phyloP scores from a whole-genome alignment of 2,113 vertebrate genomes.

The Chaetorhynchus papuensis region DNA sequence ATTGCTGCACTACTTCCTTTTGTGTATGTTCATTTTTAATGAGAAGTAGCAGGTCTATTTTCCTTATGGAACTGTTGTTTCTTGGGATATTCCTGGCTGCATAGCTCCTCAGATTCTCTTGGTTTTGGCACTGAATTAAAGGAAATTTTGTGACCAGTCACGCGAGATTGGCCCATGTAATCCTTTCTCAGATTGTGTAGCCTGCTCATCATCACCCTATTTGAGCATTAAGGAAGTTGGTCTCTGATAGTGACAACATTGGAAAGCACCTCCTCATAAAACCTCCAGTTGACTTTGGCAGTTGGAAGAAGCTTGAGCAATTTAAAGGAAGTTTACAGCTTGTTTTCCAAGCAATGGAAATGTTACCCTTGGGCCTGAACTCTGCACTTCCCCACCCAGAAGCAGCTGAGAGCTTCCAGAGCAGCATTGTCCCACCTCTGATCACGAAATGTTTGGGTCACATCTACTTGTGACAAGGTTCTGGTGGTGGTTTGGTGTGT shows the following conservation, averaged over 20 bases:
- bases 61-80: not conserved
- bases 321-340: not conserved
- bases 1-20: not conserved
- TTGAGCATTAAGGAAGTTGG: not conserved
- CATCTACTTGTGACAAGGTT: not conserved
- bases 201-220: not conserved
- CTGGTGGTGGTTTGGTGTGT: not conserved
- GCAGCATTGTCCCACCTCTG: not conserved
- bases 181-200: not conserved
- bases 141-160: not conserved
- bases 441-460: not conserved
- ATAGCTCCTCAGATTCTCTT: not conserved
- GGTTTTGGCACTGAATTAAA: not conserved
- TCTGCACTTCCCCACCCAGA: fast-evolving
- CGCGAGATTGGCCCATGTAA: not conserved
- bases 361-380: not conserved
- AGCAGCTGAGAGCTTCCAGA: not conserved
- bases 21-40: not conserved
- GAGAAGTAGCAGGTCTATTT: not conserved
- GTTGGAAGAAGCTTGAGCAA: not conserved
- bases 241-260: not conserved
- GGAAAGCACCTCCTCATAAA: not conserved
- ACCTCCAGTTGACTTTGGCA: not conserved
- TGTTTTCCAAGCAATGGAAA: not conserved
- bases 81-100: not conserved